A percentile compares a stretch with the other conserved stretches of the same genome.
Evolutionary conservation across 2,888 invertebrate genomes (phyloP).

Genomic region (Seira musarum): DNA sequence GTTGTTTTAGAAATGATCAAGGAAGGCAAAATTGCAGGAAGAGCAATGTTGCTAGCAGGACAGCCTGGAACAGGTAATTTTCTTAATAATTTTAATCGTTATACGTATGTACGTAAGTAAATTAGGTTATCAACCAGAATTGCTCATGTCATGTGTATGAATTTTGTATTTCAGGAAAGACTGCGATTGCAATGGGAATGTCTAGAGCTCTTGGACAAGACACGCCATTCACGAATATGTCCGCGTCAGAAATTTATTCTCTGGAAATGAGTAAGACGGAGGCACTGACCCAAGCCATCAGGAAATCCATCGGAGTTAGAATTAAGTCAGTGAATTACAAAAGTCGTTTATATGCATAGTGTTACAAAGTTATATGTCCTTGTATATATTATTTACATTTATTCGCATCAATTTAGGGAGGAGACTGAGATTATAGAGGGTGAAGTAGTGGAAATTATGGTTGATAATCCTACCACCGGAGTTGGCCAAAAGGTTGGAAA

Average conservation of each 20-base stretch:
- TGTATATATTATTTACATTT: background rate
- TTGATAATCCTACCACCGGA: constrained; percentile 95
- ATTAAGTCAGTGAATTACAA: too few relatives aligned
- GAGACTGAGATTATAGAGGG: constrained; percentile 99
- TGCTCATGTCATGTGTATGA: too few relatives aligned
- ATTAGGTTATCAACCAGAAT: too few relatives aligned
- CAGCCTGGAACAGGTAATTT: constrained; percentile 90
- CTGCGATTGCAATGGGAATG: constrained; percentile 98
- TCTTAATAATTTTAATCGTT: background rate
- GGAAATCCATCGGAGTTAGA: constrained; percentile 97
- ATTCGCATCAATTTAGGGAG: constrained; percentile 78
- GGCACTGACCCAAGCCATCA: constrained; percentile 95
- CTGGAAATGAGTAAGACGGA: constrained; percentile 99
- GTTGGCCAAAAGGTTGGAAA: constrained; percentile 92
- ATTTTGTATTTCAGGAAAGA: constrained; percentile 84
- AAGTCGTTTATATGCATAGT: too few relatives aligned
- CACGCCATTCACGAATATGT: constrained; percentile 98
- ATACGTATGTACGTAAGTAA: too few relatives aligned
- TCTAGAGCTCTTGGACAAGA: constrained; percentile 94
- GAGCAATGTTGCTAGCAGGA: constrained; percentile 95
- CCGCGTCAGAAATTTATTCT: constrained; percentile 98
- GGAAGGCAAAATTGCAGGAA: constrained; percentile 97
- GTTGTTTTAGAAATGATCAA: constrained; percentile 98
- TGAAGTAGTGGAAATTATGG: constrained; percentile 97
- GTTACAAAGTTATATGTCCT: too few relatives aligned